Conservation (phyloP, 1,140 invertebrate genomes). For the Leptestheria dahalacensis region DNA sequence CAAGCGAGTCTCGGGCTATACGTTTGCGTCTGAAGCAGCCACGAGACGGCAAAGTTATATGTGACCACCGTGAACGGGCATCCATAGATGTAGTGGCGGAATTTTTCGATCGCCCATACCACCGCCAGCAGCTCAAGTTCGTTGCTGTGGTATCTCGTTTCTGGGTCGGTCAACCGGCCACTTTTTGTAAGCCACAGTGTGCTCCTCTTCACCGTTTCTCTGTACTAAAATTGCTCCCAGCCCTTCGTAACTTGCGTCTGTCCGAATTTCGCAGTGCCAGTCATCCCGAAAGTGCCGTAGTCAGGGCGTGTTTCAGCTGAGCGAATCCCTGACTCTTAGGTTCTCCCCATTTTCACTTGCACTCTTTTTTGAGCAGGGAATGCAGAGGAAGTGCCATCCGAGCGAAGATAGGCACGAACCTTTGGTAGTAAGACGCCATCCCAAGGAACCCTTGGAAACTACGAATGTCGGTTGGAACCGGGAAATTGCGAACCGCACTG, state of each 20-base stretch:
- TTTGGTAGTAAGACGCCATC: slow-evolving; percentile 27
- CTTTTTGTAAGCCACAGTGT: not conserved
- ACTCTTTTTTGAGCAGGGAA: slow-evolving; percentile 18
- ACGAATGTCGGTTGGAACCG: not conserved
- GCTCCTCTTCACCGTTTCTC: not conserved
- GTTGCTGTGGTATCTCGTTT: slow-evolving; percentile 23
- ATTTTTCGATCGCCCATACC: slow-evolving; percentile 26
- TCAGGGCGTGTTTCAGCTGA: not conserved
- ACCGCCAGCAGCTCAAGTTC: slow-evolving; percentile 31
- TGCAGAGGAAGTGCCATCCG: slow-evolving; percentile 22
- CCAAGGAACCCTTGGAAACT: slow-evolving; percentile 5
- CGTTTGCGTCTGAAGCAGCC: slow-evolving; percentile 25
- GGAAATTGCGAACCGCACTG: slow-evolving; percentile 13
- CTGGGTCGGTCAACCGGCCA: not conserved
- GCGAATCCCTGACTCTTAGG: not conserved
- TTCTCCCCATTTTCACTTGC: not conserved
- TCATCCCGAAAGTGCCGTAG: not conserved
- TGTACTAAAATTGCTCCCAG: slow-evolving; percentile 7
- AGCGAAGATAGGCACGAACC: slow-evolving; percentile 27
- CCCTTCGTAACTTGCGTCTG: slow-evolving; percentile 1
- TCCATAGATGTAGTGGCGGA: slow-evolving; percentile 26
- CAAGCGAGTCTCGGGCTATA: slow-evolving; percentile 19
- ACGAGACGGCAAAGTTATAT: slow-evolving; percentile 29
- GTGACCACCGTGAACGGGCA: slow-evolving; percentile 28
- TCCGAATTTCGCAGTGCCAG: not conserved